A percentile compares a stretch with the other conserved stretches of the same genome.
phyloP scores from a whole-genome alignment of 2,888 invertebrate species.

The Epinotia demarniana region DNA sequence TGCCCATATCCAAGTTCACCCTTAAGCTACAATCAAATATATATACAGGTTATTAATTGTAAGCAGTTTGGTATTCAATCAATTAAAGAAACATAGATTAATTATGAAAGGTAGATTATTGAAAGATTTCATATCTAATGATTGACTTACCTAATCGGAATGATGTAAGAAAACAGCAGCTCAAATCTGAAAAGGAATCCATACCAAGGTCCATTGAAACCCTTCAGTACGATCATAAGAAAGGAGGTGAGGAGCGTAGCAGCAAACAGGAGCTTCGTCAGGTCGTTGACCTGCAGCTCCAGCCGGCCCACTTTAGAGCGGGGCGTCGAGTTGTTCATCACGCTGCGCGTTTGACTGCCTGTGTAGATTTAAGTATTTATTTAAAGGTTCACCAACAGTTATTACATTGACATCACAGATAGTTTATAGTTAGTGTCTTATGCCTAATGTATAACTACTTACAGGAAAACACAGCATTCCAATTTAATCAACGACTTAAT shows the following conservation, averaged over 20 bases:
- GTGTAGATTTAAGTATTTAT: too few relatives aligned
- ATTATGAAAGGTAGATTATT: background rate
- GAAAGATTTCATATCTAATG: background rate
- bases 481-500: too few relatives aligned
- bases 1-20: slow-evolving; percentile 99
- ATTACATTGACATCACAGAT: too few relatives aligned
- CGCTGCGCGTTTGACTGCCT: slow-evolving; percentile 96
- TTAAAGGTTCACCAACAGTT: too few relatives aligned
- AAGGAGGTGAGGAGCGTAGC: slow-evolving; percentile 96
- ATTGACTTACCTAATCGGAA: slow-evolving; percentile 93
- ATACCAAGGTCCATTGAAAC: slow-evolving; percentile 98
- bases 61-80: too few relatives aligned
- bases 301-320: slow-evolving; percentile 98
- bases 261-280: slow-evolving; percentile 97
- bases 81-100: background rate
- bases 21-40: slow-evolving; percentile 88
- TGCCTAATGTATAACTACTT: too few relatives aligned
- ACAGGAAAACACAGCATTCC: too few relatives aligned
- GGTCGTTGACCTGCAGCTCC: slow-evolving; percentile 97
- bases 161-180: slow-evolving; percentile 99
- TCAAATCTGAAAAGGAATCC: slow-evolving; percentile 98
- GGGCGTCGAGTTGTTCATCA: slow-evolving; percentile 99
- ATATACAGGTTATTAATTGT: background rate
- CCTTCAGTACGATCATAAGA: slow-evolving; percentile 98
- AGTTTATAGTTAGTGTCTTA: too few relatives aligned